Evolutionary conservation across 2,113 vertebrate species (phyloP).

Genomic region (Galemys pyrenaicus): DNA sequence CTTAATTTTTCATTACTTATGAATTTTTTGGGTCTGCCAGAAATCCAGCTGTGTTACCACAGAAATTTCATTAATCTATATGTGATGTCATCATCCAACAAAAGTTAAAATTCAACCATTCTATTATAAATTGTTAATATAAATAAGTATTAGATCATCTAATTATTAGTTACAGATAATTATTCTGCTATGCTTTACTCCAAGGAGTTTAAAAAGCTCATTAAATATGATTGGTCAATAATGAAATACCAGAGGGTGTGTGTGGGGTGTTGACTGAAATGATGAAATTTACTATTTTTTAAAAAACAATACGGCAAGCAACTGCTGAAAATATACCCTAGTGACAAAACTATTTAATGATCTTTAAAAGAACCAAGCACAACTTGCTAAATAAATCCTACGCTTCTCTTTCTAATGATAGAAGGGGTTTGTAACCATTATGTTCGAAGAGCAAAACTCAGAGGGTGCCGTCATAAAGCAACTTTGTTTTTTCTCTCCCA

Average conservation of each 20-base stretch:
- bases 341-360: conserved; percentile 57
- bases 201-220: conserved; percentile 52
- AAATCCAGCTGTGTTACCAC: conserved; percentile 81
- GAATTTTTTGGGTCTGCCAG: conserved; percentile 55
- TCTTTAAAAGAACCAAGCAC: conserved; percentile 3
- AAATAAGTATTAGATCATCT: conserved; percentile 84
- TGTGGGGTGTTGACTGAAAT: conserved; percentile 21
- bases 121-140: conserved; percentile 66
- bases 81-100: conserved; percentile 76
- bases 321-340: conserved; percentile 73
- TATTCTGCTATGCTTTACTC: conserved; percentile 65
- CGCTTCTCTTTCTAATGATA: background rate
- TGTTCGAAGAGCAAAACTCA: conserved; percentile 43
- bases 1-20: conserved; percentile 49
- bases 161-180: conserved; percentile 81
- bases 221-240: conserved; percentile 68
- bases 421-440: background rate
- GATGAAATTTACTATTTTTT: conserved; percentile 64
- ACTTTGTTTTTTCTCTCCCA: conserved; percentile 3
- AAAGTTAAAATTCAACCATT: conserved; percentile 71
- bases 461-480: background rate
- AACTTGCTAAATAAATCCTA: conserved; percentile 49
- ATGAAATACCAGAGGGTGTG: conserved; percentile 52
- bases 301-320: conserved; percentile 27
- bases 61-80: conserved; percentile 77